Evolutionary conservation across 1,140 invertebrate species (phyloP), one percentile per base, ranked within the genome.

Genomic region (Drosophila kanapiae): DNA sequence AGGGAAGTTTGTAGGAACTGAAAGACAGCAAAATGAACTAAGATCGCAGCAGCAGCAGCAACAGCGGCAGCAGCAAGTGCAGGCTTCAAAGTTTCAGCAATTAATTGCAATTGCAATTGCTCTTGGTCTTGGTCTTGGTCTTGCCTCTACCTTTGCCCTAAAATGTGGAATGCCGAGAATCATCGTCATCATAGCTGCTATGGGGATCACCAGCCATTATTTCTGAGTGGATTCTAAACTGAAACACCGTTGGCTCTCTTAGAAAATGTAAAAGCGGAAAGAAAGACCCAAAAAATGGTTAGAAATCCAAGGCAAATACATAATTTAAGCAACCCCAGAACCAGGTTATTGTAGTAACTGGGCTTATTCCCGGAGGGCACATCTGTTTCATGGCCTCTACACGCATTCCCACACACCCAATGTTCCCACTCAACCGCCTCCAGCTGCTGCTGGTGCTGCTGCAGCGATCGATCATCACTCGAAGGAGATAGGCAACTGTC

Each of bases 91-190:
- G 42, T 64, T 57, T 60, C 31, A 78, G 35, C 76, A 79, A 78
- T 71, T 79, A 79, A 79, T 79, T 79, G 75, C 75, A 78, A 78
- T 61, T 78, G 57, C 64, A 61, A 70, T 74, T 53, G 56, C 45
- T 23, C 4, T 53, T n/a, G 23, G 14, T 29, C 47, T 49, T 53
- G 51, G 3, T 14, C 16, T 18, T 13, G 31, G 4, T 16, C 7
- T 11, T 53, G 6, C 4, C 11, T 54, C 16, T 38, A 38, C 7
- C 18, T 56, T 56, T 38, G 57, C 59, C 64, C 75, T 63, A 71
- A 60, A 58, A 70, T 78, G 43, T 29, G 67, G 47, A 54, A 69
- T 54, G 47, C n/a, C 14, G 14, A 11, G 16, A 45, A 23, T 13
- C 49, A 18, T 4, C 2, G 10, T 53, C 31, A 35, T 35, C 10